Conservation (phyloP, 1,140 invertebrate genomes). For the Oncopodura yosiiana region DNA sequence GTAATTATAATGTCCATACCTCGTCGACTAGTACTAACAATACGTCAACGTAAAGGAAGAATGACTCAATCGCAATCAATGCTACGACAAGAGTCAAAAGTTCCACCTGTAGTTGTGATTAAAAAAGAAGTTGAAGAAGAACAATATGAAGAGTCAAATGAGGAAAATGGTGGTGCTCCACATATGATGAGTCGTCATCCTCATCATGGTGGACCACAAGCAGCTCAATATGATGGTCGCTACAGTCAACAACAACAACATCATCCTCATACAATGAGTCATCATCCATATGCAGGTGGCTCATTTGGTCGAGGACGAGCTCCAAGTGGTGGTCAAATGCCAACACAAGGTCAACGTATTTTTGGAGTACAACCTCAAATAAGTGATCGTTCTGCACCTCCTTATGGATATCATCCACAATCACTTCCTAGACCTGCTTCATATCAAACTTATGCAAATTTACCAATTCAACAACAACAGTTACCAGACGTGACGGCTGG, state of each 20-base stretch:
- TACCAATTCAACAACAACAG: constrained; percentile 25
- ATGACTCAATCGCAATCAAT: constrained; percentile 3
- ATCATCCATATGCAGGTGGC: constrained; percentile 47
- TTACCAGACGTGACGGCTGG: constrained; percentile 34
- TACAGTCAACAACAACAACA: neutral
- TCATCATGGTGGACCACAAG: constrained; percentile 10
- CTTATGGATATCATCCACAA: constrained; percentile 26
- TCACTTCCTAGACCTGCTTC: constrained; percentile 33
- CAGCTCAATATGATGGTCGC: neutral
- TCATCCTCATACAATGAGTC: constrained; percentile 38
- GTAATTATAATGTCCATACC: constrained; percentile 99
- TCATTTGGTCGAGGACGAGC: constrained; percentile 16
- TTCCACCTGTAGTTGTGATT: constrained; percentile 84
- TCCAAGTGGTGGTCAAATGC: constrained; percentile 4
- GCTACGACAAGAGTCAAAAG: constrained; percentile 65
- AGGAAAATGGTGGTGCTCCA: constrained; percentile 26
- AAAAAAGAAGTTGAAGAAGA: constrained; percentile 84
- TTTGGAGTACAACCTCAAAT: constrained; percentile 8
- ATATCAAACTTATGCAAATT: constrained; percentile 34
- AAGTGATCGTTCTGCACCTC: neutral
- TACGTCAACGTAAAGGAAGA: constrained; percentile 52
- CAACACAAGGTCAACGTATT: constrained; percentile 10
- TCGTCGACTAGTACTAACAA: constrained; percentile 81
- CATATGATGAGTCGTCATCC: constrained; percentile 18
- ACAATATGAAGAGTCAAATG: constrained; percentile 43